phyloP scores from a whole-genome alignment of 1,140 invertebrate genomes.

The Triops longicaudatus region DNA sequence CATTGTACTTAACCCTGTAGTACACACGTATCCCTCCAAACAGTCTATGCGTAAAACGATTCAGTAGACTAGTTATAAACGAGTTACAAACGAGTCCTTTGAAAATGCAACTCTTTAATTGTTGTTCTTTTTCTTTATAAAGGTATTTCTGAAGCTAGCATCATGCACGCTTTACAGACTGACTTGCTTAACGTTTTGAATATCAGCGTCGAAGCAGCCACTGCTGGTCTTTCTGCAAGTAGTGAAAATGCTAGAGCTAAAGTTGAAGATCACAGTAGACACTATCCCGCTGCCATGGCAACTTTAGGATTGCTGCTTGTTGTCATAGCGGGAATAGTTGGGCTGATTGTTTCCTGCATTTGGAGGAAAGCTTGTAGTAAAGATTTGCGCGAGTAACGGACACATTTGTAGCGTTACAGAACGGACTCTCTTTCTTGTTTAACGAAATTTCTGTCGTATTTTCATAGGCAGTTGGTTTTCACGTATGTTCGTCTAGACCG shows the following conservation, averaged over 20 bases:
- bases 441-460: neutral
- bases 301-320: neutral
- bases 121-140: neutral
- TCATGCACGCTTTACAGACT: neutral
- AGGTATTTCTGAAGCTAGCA: neutral
- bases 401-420: no score
- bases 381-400: neutral
- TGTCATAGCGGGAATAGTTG: neutral
- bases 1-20: no score
- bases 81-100: no score
- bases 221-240: neutral
- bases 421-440: neutral
- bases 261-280: neutral
- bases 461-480: constrained; percentile 1
- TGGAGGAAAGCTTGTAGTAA: neutral
- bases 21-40: no score
- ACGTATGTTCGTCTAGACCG: neutral
- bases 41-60: no score
- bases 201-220: neutral
- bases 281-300: neutral
- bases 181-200: neutral
- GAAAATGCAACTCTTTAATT: no score
- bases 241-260: neutral
- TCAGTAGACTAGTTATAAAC: no score
- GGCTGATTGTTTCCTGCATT: neutral